A percentile compares a stretch with the other conserved stretches of the same genome.
phyloP scores from a whole-genome alignment of 2,888 invertebrate species.

The Epiblema foenella region DNA sequence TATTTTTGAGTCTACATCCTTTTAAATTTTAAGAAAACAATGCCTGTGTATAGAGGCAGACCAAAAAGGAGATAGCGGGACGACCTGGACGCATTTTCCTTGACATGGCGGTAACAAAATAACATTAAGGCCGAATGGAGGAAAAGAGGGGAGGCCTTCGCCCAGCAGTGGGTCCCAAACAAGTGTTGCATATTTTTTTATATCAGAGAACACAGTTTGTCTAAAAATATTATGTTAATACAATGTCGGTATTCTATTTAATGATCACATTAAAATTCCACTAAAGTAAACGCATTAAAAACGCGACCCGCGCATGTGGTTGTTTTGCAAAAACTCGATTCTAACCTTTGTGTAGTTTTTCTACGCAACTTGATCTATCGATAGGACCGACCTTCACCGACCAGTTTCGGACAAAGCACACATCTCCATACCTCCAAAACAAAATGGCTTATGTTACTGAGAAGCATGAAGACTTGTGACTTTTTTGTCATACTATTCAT shows the following conservation, averaged over 20 bases:
- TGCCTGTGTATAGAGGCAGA: conserved; percentile 11
- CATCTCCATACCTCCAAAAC: conserved; percentile 52
- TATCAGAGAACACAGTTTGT: neutral
- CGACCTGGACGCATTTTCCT: no score
- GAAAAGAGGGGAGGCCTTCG: no score
- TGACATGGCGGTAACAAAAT: no score
- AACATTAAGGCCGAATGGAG: no score
- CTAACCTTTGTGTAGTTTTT: conserved; percentile 36
- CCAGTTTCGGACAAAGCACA: conserved; percentile 68
- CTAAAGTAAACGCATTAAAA: conserved; percentile 19
- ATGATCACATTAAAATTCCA: conserved; percentile 14
- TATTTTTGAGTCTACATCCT: conserved; percentile 18
- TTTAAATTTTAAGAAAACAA: conserved; percentile 10
- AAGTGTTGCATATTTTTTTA: neutral
- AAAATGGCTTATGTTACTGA: neutral
- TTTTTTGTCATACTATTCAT: neutral
- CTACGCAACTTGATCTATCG: conserved; percentile 41
- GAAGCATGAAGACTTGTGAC: neutral
- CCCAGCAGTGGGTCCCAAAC: no score
- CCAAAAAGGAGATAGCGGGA: no score
- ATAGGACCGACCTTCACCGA: conserved; percentile 68
- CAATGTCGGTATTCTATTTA: neutral
- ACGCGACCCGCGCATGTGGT: conserved; percentile 20
- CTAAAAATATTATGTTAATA: conserved; percentile 1
- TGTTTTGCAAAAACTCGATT: conserved; percentile 36